Conservation (phyloP, 2,888 invertebrate species). For the Drosophila yooni region DNA sequence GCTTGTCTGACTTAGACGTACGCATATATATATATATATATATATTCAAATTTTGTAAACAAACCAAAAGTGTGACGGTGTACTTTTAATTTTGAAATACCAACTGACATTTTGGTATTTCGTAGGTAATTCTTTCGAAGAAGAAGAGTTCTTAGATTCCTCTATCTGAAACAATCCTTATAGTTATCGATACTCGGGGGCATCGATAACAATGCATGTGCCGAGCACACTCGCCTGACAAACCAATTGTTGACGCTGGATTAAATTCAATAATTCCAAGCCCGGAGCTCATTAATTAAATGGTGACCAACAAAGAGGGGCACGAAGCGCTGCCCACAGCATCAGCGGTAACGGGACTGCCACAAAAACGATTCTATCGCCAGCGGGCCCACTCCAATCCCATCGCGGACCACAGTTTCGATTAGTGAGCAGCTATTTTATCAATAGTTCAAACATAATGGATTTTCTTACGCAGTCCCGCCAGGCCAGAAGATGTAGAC, state of each 20-base stretch:
- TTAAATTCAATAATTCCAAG: neutral
- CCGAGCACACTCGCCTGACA: constrained; percentile 25
- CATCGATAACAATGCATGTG: constrained; percentile 32
- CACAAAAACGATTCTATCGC: constrained; percentile 98
- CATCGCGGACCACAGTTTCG: constrained; percentile 98
- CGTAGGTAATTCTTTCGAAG: neutral
- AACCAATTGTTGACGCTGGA: constrained; percentile 42
- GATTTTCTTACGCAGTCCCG: constrained; percentile 87
- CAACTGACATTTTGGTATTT: neutral
- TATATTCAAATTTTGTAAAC: neutral
- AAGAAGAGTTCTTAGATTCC: neutral
- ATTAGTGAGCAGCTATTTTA: constrained; percentile 90
- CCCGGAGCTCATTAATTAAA: constrained; percentile 10
- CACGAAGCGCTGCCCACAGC: constrained; percentile 33
- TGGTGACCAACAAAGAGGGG: constrained; percentile 42
- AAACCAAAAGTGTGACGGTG: neutral
- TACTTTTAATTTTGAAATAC: neutral
- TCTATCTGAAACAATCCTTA: neutral
- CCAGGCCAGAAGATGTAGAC: constrained; percentile 92
- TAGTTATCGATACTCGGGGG: neutral
- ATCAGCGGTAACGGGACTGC: constrained; percentile 86
- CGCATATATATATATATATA: constrained; percentile 2
- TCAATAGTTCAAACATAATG: constrained; percentile 11
- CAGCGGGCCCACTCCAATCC: constrained; percentile 99
- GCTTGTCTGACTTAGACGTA: neutral